Evolutionary conservation across 2,113 vertebrate genomes (phyloP), one percentile per base, ranked within the genome.

Genomic region (Symphodus melops): DNA sequence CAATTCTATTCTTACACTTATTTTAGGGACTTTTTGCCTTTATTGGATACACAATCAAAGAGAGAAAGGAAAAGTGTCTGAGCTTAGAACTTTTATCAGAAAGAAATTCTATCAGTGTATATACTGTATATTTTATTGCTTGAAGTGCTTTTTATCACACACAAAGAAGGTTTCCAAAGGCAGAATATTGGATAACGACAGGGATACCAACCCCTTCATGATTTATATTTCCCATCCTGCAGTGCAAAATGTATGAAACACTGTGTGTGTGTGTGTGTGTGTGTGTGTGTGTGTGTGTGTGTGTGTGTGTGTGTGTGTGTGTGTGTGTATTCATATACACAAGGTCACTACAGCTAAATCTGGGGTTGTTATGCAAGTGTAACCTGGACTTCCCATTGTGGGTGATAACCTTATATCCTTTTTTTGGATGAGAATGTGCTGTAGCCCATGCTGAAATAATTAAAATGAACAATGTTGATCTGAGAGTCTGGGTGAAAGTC

Each of bases 341-440:
- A 53, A 72, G 63, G 56, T 57, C 58, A 69, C 3, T 2, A 3
- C 52, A n/a, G 23, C 12, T 21, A 1, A 63, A 28, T 64, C 39
- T 53, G 68, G 21, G 41, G 25, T 42, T 23, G 42, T 77, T 74
- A 52, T 54, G 57, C 81, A 60, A 81, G 36, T 9, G 21, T 25
- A 64, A 23, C 42, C 63, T 33, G 28, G 28, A 33, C 28, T 33
- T 33, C 28, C 28, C 3, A 33, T 33, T 5, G 4, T 33, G 28
- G n/a, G n/a, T 33, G 28, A 33, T 33, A 33, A 33, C 28, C 28
- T 77, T 51, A 69, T 19, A 1, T 16, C 16, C 46, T 17, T 5
- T 52, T 52, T 52, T 21, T 66, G 51, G 80, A 72, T 17, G 62
- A 72, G 37, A 46, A 48, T 21, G 48, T 1, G 48, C 25, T 48